Evolutionary conservation across 2,888 invertebrate species (phyloP).

Genomic region (Megamerina dolium): DNA sequence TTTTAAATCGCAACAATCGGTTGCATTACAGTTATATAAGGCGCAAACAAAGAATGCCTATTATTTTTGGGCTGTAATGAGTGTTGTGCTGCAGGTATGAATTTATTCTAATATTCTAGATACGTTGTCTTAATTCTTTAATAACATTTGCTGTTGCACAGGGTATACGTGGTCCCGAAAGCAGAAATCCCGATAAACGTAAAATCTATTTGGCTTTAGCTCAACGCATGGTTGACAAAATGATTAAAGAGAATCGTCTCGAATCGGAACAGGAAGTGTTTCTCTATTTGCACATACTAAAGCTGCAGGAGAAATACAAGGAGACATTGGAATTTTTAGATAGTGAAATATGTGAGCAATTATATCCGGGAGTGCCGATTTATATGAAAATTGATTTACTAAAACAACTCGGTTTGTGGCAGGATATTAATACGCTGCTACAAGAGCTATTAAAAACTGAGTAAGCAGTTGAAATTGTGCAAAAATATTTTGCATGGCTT

Average conservation of each 20-base stretch:
- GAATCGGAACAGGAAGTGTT: conserved; percentile 92
- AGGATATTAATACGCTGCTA: conserved; percentile 65
- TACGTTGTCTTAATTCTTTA: not conserved
- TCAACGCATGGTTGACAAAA: conserved; percentile 89
- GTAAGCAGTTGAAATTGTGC: conserved; percentile 49
- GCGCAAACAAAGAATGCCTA: conserved; percentile 90
- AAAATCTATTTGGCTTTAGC: conserved; percentile 79
- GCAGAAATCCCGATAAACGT: conserved; percentile 54
- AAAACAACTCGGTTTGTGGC: conserved; percentile 68
- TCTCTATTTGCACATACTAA: conserved; percentile 81
- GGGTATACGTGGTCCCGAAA: conserved; percentile 51
- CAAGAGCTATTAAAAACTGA: conserved; percentile 69
- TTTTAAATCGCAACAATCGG: conserved; percentile 83
- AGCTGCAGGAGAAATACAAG: conserved; percentile 72
- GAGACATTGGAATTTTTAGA: conserved; percentile 78
- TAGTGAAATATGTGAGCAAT: conserved; percentile 63
- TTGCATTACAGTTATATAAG: conserved; percentile 87
- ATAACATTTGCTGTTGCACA: conserved; percentile 13
- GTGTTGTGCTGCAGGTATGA: conserved; percentile 83
- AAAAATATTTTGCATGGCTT: not conserved
- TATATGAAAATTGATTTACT: conserved; percentile 69
- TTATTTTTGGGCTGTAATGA: conserved; percentile 98
- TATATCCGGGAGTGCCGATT: conserved; percentile 63
- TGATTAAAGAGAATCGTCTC: conserved; percentile 78
- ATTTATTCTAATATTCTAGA: not conserved